Percentiles rank a stretch among this genome's conserved stretches.
These are phyloP conservation scores for Ectropis grisescens DNA, from an alignment of 1,140 invertebrate genomes.

Conservation along the genomic window DNA sequence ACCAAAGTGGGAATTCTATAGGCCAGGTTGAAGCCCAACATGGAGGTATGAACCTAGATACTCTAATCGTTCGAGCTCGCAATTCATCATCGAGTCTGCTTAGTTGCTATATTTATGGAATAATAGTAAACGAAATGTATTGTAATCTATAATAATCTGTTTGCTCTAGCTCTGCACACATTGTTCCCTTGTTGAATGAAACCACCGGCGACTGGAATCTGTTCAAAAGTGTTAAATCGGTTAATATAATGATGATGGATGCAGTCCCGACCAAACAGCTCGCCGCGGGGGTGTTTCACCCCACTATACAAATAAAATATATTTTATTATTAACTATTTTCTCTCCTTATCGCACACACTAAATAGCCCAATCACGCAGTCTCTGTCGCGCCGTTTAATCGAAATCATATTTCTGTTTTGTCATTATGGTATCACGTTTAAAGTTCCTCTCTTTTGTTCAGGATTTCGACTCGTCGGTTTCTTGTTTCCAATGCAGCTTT, in stretches of 20 bases:
- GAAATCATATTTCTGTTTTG: conserved; percentile 70
- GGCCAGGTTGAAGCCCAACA: conserved; percentile 30
- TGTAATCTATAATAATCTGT: too few relatives aligned
- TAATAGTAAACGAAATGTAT: too few relatives aligned
- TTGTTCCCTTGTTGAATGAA: conserved; percentile 42
- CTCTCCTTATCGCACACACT: conserved; percentile 32
- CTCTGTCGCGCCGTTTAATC: conserved; percentile 55
- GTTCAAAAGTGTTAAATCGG: conserved; percentile 70
- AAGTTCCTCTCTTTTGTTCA: conserved; percentile 65
- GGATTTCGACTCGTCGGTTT: conserved; percentile 54
- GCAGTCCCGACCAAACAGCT: conserved; percentile 58
- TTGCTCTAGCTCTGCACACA: conserved; percentile 26
- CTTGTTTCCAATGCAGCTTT: conserved; percentile 57
- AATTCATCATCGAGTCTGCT: conserved; percentile 6
- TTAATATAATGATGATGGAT: conserved; percentile 70
- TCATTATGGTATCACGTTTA: conserved; percentile 67
- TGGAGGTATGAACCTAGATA: conserved; percentile 18
- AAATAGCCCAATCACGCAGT: conserved; percentile 21
- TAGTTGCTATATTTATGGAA: too few relatives aligned
- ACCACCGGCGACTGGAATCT: conserved; percentile 58
- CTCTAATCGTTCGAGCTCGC: conserved; percentile 18
- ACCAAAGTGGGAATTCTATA: conserved; percentile 34
- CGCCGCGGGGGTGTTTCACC: conserved; percentile 68
- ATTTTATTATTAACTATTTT: conserved; percentile 66
- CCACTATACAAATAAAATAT: conserved; percentile 69